These are phyloP conservation scores for Sprattus sprattus DNA, from an alignment of 2,113 vertebrate species.

Conservation along the genomic window DNA sequence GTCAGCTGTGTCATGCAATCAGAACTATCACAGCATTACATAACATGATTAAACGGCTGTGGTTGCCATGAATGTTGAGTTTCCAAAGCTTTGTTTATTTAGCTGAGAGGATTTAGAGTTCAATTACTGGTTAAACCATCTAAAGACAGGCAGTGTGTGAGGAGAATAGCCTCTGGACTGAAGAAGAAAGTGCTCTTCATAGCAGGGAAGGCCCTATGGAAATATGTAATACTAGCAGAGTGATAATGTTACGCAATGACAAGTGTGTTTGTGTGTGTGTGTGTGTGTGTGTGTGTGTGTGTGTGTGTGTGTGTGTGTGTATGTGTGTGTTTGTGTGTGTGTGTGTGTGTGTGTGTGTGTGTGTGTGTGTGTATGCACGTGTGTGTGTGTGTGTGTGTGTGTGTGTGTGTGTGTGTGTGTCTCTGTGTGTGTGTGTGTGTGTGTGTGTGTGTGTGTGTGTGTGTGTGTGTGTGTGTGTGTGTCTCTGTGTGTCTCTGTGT, in stretches of 20 bases:
- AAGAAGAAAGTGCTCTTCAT: neutral
- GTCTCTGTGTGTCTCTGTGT: no score
- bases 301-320: no score
- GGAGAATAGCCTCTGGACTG: neutral
- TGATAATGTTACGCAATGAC: neutral
- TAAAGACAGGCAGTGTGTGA: neutral
- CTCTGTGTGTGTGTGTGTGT: neutral
- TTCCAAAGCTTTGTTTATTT: neutral
- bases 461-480: constrained; percentile 9
- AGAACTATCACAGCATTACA: neutral
- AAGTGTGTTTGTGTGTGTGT: constrained; percentile 1
- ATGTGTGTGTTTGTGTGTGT: no score
- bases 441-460: constrained; percentile 17
- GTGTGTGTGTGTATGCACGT: no score
- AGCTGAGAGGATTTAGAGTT: neutral
- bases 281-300: neutral
- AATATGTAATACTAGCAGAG: neutral
- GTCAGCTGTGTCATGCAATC: neutral
- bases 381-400: neutral
- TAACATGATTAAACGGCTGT: neutral
- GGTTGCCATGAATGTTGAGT: neutral
- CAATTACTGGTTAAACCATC: neutral
- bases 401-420: neutral
- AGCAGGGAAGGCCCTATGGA: neutral
- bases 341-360: no score